Evolutionary conservation across 64 coral and sea anemone species (phyloP), one percentile per base, ranked within the genome.

Genomic region (Montipora sp.): DNA sequence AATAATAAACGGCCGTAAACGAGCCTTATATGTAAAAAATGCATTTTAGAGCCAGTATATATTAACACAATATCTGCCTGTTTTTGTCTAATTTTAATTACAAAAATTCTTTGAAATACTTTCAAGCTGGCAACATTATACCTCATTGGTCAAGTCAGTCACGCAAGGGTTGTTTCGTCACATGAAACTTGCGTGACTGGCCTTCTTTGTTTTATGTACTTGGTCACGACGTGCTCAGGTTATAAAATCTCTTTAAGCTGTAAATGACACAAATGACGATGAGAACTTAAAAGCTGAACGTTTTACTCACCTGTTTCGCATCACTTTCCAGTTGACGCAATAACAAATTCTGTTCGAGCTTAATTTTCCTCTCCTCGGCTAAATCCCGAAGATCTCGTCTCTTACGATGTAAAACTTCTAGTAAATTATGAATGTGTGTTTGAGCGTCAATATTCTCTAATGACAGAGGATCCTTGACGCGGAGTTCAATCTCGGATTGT

Each of bases 361-460:
- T 99, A 72, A 93, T 96, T 87, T 91, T 96, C 70, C 94, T 94
- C 9, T 91, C 92, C 22, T 96, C 92, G 0, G 98, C 98, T 50
- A 95, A 80, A 68, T 96, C 98, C 74, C 92, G 84, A 74, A 99
- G 92, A 67, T 96, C 95, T 48, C 98, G 91, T 36, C 98, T 88
- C 67, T 96, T 96, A 11, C 95, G 69, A 80, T 99, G 98, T 77
- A 99, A 96, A 89, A 99, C 92, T 66, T 99, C 98, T 84, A 99
- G 83, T 92, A 99, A 96, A 76, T 99, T 99, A 96, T 96, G 84
- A 77, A 99, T 90, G 48, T 99, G 98, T 21, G 90, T 91, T 79
- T 99, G 98, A 36, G 98, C 98, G 70, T 99, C 98, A 24, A 99
- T 99, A 83, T 96, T 99, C 77, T 99, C 94, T 45, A 90, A 83